Evolutionary conservation across 1,140 invertebrate genomes (phyloP).

Genomic region (Brachionus angularis): DNA sequence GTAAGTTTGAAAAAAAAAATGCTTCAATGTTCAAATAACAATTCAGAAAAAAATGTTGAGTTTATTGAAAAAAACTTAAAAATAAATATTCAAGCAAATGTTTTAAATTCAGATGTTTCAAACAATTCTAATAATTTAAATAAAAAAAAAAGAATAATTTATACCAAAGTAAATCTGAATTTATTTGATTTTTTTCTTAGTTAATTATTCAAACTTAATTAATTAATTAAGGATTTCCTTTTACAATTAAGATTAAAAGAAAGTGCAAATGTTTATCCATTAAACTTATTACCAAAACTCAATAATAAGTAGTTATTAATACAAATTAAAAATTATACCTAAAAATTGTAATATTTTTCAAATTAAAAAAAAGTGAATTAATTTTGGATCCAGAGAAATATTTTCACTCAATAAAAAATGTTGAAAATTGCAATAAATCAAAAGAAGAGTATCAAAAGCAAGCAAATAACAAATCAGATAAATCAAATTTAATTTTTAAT

Average conservation of each 20-base stretch:
- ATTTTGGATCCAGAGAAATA: slow-evolving; percentile 27
- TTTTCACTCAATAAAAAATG: slow-evolving; percentile 5
- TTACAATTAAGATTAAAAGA: slow-evolving; percentile 2
- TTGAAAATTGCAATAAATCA: too few relatives aligned
- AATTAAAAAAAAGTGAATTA: neutral
- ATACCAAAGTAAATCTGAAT: slow-evolving; percentile 33
- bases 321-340: neutral
- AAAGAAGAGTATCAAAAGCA: too few relatives aligned
- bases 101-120: neutral
- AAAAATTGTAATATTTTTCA: neutral
- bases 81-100: neutral
- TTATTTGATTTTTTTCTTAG: too few relatives aligned
- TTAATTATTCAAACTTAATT: too few relatives aligned
- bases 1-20: too few relatives aligned
- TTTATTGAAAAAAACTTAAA: neutral
- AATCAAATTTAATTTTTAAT: neutral
- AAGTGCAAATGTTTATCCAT: neutral
- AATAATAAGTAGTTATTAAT: neutral
- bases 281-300: neutral
- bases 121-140: neutral
- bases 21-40: too few relatives aligned
- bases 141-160: slow-evolving; percentile 5
- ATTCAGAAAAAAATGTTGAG: neutral
- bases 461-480: neutral
- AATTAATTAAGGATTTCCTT: slow-evolving; percentile 31